Base-by-base conservation (phyloP, 2,797 vertebrate genomes). In the Gymnoscopelus braueri region DNA sequence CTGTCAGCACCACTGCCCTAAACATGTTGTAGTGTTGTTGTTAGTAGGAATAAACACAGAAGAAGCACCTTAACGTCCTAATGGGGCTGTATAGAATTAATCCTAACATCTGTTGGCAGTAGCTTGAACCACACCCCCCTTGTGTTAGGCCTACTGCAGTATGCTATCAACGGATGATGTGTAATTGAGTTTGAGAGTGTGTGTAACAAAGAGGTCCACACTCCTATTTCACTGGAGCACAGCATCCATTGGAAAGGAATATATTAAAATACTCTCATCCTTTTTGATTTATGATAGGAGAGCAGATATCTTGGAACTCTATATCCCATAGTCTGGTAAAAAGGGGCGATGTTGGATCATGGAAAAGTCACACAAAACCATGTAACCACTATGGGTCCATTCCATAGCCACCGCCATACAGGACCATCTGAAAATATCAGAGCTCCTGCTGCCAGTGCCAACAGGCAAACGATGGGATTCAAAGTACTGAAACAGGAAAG, bases 211-310 rank as follows among this genome's bases (percentile, higher is more conserved):
- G 47, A 75, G 75, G 81, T 69, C 53, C 69, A 65, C 75, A 80
- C 80, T 61, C 81, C 80, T 76, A 76, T 80, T 64, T 75, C 56
- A 51, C 60, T 65, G 57, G 50, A 75, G 79, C 72, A 65, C 50
- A 65, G 72, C 65, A 79, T 87, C 79, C 80, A 87, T 83, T 81
- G 75, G 73, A 73, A 67, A 79, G 63, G 63, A 67, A 69, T 65
- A 82, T 71, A 69, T n/a, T n/a, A 74, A 69, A 74, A 10, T 7
- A 15, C 68, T 74, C 39, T 68, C 32, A 65, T 71, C 75, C 72
- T 69, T 75, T 75, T 60, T 90, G 83, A 90, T 86, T 84, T 84
- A 91, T 87, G 90, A 87, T 48, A 75, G 77, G 71, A 73, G 82
- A 80, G 49, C 56, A 35, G 65, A 63, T 59, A 71, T 58, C 11